A percentile compares a stretch with the other conserved stretches of the same genome.
Evolutionary conservation across 2,113 vertebrate genomes (phyloP).

Genomic region (Chlamydotis undulata): DNA sequence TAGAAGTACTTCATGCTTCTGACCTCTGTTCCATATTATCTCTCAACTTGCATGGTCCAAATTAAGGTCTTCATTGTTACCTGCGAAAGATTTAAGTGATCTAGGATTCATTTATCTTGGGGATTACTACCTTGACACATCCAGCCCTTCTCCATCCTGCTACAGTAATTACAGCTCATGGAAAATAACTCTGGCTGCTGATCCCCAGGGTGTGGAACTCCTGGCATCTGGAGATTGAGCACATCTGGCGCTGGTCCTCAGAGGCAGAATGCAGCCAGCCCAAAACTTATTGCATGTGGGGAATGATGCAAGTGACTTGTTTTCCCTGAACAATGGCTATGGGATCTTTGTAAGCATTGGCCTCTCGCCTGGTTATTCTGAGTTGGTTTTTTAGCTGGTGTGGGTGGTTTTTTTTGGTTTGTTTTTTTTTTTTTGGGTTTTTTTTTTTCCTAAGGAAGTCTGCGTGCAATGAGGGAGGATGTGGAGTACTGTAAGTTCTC

Average conservation of each 20-base stretch:
- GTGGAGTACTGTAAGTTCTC: background rate
- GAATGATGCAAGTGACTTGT: constrained; percentile 46
- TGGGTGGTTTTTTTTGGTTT: background rate
- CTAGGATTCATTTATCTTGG: background rate
- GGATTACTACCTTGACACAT: background rate
- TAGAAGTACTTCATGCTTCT: background rate
- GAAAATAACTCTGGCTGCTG: constrained; percentile 10
- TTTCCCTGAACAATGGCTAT: constrained; percentile 38
- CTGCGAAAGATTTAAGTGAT: background rate
- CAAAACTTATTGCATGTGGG: constrained; percentile 3
- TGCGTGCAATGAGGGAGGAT: background rate
- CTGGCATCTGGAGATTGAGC: constrained; percentile 8
- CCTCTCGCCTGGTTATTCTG: background rate
- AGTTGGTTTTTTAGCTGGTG: background rate
- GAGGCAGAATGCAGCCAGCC: background rate
- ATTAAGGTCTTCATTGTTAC: background rate
- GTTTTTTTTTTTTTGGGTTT: background rate
- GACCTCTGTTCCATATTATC: background rate
- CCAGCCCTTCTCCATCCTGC: background rate
- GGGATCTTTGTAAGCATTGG: constrained; percentile 49
- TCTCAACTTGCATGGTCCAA: background rate
- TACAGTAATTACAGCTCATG: background rate
- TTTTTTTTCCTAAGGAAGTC: background rate
- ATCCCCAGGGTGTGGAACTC: constrained; percentile 2
- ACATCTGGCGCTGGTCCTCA: constrained; percentile 11